Evolutionary conservation across 2,797 vertebrate genomes (phyloP).

Genomic region (Nasua narica): DNA sequence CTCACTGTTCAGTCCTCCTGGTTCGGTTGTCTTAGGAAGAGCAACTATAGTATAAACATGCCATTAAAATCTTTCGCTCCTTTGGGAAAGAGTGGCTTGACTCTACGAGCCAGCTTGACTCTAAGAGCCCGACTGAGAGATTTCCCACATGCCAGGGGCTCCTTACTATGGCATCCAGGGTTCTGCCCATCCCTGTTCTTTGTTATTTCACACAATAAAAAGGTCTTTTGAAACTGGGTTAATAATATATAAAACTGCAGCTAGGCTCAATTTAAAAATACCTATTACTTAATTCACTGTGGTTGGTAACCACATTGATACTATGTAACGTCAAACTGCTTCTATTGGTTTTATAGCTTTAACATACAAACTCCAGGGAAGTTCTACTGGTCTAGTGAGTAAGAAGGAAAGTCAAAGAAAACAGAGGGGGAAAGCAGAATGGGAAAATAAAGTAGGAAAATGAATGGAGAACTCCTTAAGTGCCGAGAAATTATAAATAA

Average conservation of each 20-base stretch:
- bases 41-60: neutral
- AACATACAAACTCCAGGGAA: neutral
- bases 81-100: too few relatives aligned
- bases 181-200: neutral
- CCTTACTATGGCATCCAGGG: neutral
- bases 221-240: neutral
- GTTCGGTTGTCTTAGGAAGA: neutral
- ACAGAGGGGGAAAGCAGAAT: neutral
- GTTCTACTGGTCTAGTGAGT: neutral
- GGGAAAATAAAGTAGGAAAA: conserved; percentile 37
- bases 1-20: neutral
- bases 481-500: conserved; percentile 44
- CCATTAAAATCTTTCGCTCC: conserved; percentile 20
- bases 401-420: conserved; percentile 13
- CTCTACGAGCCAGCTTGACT: neutral
- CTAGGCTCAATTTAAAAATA: neutral
- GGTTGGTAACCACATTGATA: neutral
- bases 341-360: neutral
- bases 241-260: conserved; percentile 1
- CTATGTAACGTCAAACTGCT: neutral
- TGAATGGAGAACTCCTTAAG: neutral
- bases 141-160: neutral
- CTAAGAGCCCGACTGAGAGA: neutral
- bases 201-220: conserved; percentile 25
- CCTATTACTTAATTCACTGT: neutral